phyloP scores from a whole-genome alignment of 2,113 vertebrate species.

The Nematolebias whitei region DNA sequence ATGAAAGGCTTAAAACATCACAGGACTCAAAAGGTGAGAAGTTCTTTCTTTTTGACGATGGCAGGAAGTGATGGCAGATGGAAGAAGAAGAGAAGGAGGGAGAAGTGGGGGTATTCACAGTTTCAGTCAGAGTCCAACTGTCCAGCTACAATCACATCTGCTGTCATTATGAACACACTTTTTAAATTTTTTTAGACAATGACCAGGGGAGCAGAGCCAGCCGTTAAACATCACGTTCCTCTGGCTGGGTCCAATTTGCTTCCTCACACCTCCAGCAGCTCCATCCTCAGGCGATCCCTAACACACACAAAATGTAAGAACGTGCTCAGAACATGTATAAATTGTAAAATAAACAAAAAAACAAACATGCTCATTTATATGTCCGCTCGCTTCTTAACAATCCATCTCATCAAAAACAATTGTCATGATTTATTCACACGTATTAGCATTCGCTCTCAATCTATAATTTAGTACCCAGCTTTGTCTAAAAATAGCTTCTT shows the following conservation, averaged over 20 bases:
- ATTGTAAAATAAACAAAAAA: constrained; percentile 1
- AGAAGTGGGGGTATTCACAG: constrained; percentile 75
- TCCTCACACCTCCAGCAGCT: constrained; percentile 81
- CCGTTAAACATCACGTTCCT: constrained; percentile 45
- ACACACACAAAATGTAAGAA: constrained; percentile 33
- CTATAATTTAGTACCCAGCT: constrained; percentile 76
- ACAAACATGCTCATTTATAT: constrained; percentile 20
- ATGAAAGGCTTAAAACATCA: constrained; percentile 79
- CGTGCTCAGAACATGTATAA: not conserved
- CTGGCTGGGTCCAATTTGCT: constrained; percentile 35
- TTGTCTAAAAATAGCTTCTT: constrained; percentile 77
- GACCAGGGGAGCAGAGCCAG: constrained; percentile 48
- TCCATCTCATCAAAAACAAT: constrained; percentile 63
- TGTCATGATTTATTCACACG: constrained; percentile 79
- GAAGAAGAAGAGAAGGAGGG: constrained; percentile 51
- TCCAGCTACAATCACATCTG: constrained; percentile 83
- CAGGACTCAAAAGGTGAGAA: constrained; percentile 79
- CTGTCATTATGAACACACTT: constrained; percentile 80
- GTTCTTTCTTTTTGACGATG: constrained; percentile 78
- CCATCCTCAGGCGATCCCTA: constrained; percentile 81
- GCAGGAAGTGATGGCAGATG: constrained; percentile 78
- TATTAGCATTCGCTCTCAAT: constrained; percentile 75
- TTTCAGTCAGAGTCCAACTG: constrained; percentile 79
- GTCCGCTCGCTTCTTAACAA: constrained; percentile 31
- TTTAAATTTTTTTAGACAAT: not conserved